Evolutionary conservation across 1,140 invertebrate species (phyloP), one percentile per base, ranked within the genome.

Genomic region (Cylas formicarius): DNA sequence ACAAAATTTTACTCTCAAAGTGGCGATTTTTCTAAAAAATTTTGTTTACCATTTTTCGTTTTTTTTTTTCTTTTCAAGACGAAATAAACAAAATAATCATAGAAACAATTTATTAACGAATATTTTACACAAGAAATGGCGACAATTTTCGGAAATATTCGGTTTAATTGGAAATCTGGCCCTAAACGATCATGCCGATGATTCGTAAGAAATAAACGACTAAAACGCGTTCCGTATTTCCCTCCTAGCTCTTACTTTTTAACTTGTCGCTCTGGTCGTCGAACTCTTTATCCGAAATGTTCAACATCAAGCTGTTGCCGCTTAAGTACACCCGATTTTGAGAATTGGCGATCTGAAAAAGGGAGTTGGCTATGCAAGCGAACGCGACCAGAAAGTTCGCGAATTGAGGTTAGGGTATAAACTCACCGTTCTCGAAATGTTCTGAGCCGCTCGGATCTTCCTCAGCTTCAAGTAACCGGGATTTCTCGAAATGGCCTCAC

Each of bases 401-500:
- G 7, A 26, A n/a, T n/a, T 26, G 24, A 26, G n/a, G 24, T 16
- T 34, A 8, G 16, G 14, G n/a, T 16, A 20, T 35, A 16, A 20
- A 69, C 74, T 78, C 78, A 96, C 90, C 51, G 92, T 97, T 73
- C 89, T 81, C 14, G 97, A 86, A 70, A 99, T 98, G 60, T 84
- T 92, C 63, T 98, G 94, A 3, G 97, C 90, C 24, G 96, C 97
- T 60, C 93, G 78, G 51, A 99, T 90, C 70, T 99, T 99, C 50
- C 97, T 77, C 49, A 99, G 69, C 66, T 99, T 99, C 41, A 99
- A 71, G 60, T 98, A 99, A 64, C 96, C 97, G 52, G 95, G 94
- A 72, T 97, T 99, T 65, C 81, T 75, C 41, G 84, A 78, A 57
- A 98, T 86, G 35, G 96, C 91, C 72, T 94, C 77, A 71, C 96